Percentiles rank a stretch among this genome's conserved stretches.
These are phyloP conservation scores for Aplidium turbinatum DNA, from an alignment of 23 tunicate species.

Conservation along the genomic window DNA sequence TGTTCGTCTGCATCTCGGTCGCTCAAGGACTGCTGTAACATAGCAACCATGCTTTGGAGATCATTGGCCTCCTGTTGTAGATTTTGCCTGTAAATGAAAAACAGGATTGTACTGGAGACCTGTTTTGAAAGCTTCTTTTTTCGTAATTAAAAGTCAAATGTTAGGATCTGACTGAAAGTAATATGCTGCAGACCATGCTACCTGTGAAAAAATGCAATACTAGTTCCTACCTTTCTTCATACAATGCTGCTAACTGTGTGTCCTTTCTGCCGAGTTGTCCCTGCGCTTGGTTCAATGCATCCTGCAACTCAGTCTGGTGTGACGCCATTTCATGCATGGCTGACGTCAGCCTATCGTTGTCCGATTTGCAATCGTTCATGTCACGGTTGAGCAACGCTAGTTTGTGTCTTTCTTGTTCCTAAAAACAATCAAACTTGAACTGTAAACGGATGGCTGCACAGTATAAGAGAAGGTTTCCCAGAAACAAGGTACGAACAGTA, in stretches of 20 bases:
- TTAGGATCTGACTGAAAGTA: too few relatives aligned
- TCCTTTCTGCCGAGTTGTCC: constrained; percentile 85
- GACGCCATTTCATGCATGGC: constrained; percentile 55
- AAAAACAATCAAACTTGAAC: too few relatives aligned
- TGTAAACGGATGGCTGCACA: too few relatives aligned
- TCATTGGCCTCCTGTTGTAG: constrained; percentile 33
- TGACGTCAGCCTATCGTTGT: constrained; percentile 70
- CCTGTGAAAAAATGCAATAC: too few relatives aligned
- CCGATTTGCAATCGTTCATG: constrained; percentile 59
- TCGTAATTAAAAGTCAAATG: not conserved
- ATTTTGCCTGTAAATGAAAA: constrained; percentile 19
- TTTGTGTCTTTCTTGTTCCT: constrained; percentile 74
- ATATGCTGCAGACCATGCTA: too few relatives aligned
- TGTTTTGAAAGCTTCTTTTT: not conserved
- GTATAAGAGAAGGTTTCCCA: too few relatives aligned
- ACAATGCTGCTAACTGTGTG: constrained; percentile 47
- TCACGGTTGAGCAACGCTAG: constrained; percentile 48
- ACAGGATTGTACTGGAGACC: not conserved
- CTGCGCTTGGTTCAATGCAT: constrained; percentile 49
- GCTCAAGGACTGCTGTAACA: constrained; percentile 31
- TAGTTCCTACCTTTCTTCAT: constrained; percentile 69
- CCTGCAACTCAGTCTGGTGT: constrained; percentile 64
- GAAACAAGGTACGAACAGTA: too few relatives aligned
- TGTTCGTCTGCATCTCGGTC: constrained; percentile 66
- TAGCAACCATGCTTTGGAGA: constrained; percentile 22